Evolutionary conservation across 2,888 invertebrate genomes (phyloP), one percentile per base, ranked within the genome.

Genomic region (Heteropelma amictum): DNA sequence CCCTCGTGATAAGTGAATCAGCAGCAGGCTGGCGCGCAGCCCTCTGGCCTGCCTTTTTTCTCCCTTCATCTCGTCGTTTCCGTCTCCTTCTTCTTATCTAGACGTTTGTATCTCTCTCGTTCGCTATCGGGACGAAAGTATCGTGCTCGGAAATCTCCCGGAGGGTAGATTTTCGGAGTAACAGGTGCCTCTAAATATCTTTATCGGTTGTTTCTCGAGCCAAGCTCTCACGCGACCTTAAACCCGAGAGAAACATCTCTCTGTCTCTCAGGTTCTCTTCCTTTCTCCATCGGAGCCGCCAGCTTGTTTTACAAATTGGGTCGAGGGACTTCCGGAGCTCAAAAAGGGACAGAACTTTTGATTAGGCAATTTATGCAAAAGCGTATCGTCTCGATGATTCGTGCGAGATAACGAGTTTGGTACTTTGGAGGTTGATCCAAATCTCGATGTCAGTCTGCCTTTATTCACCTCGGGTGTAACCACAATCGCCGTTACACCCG

Each of bases 151-250:
- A 33, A 23, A 72, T 53, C 58, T 69, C 64, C 33, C 38, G 38
- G 64, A 38, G 69, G 53, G 60, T 60, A 70, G 60, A 74, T 65
- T 60, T 70, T 70, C 40, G 30, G 54, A 60, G 74, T 74, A 74
- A 74, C 74, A 74, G 74, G 74, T 74, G 74, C 69, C 64, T 33
- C 74, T 40, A 35, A 30, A 69, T 51, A 53, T 60, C 51, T 58
- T 14, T 45, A 28, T 14, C 12, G 21, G 33, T 60, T 61, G 19
- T 60, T 28, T 42, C 30, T 19, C 23, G 2, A 26, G 23, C 10
- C 14, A 26, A 10, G 40, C 2, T 30, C n/a, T 19, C 1, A 26
- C n/a, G n/a, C n/a, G n/a, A n/a, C n/a, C n/a, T n/a, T n/a, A n/a
- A n/a, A n/a, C n/a, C n/a, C n/a, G n/a, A n/a, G n/a, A n/a, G n/a